Base-by-base conservation (phyloP, 1,140 invertebrate genomes). In the Drosophila nikananu region DNA sequence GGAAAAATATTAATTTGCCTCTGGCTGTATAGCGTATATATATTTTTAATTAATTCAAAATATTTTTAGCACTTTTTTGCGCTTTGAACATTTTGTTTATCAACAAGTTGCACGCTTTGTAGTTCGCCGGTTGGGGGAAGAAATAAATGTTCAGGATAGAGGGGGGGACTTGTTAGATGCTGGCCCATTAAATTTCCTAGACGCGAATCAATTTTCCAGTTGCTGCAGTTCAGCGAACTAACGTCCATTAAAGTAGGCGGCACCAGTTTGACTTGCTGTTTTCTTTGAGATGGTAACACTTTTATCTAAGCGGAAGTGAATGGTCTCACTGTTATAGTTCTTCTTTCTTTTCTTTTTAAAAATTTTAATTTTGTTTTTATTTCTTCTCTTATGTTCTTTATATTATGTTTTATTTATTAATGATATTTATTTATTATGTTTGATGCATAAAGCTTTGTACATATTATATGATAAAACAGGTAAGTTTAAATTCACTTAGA, bases 41-140 rank as follows among this genome's bases (percentile, higher is more conserved):
- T 62, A 70, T 73, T 84, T 84, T 86, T 89, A 90, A 89, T 89
- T 89, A 89, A 89, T 86, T 90, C 48, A 84, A 81, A 67, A 59
- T 74, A 61, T 81, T 87, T 65, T 59, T 81, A 58, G 70, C 60
- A 66, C 71, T 54, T 61, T 87, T 80, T 63, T 54, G 61, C 37
- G 58, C 21, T 57, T 2, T 41, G 58, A 73, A 55, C 66, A 64
- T 59, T 79, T 70, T 78, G 73, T 79, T 89, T 89, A 89, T 86
- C 86, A 90, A 79, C 84, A 89, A 74, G 51, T 60, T 41, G 57
- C 37, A 52, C 12, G 46, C 57, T 89, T 89, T 90, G 75, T 90
- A 82, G 78, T 77, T 48, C 25, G 81, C 86, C 86, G 86, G 49
- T 35, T 27, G 70, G 41, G 59, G 52, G 32, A 13, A 37, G 25